Evolutionary conservation across 2,888 invertebrate genomes (phyloP).

Genomic region (Bugulina stolonifera): DNA sequence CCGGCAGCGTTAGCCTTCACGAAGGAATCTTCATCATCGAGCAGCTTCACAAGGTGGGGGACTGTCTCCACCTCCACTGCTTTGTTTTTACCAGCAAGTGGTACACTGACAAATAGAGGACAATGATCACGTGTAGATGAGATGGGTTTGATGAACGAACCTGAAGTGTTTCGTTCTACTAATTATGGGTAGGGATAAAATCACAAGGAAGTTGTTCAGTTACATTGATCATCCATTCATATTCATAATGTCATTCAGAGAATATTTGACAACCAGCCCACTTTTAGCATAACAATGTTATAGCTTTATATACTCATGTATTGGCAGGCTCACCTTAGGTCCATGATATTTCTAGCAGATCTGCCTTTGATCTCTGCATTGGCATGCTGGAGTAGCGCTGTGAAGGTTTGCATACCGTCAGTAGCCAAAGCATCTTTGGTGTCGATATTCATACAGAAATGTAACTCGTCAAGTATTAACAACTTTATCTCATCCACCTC

Average conservation of each 20-base stretch:
- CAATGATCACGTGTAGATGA: neutral
- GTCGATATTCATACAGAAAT: slow-evolving; percentile 50
- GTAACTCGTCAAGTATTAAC: slow-evolving; percentile 51
- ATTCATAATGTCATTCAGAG: too few species aligned
- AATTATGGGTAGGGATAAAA: too few species aligned
- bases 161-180: too few species aligned
- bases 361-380: slow-evolving; percentile 42
- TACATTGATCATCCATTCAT: too few species aligned
- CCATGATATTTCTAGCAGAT: slow-evolving; percentile 52
- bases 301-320: too few species aligned
- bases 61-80: slow-evolving; percentile 50
- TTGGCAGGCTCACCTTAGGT: slow-evolving; percentile 42
- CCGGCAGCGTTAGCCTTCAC: slow-evolving; percentile 50
- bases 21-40: slow-evolving; percentile 40
- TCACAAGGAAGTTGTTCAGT: too few species aligned
- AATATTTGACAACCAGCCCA: too few species aligned
- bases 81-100: slow-evolving; percentile 50
- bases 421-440: slow-evolving; percentile 43
- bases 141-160: too few species aligned
- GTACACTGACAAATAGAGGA: slow-evolving; percentile 38
- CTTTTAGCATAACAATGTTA: too few species aligned
- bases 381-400: slow-evolving; percentile 41
- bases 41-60: slow-evolving; percentile 41
- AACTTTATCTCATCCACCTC: slow-evolving; percentile 53
- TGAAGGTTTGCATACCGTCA: slow-evolving; percentile 45